These are phyloP conservation scores for Encarsia formosa DNA, from an alignment of 2,888 invertebrate genomes.

Conservation along the genomic window DNA sequence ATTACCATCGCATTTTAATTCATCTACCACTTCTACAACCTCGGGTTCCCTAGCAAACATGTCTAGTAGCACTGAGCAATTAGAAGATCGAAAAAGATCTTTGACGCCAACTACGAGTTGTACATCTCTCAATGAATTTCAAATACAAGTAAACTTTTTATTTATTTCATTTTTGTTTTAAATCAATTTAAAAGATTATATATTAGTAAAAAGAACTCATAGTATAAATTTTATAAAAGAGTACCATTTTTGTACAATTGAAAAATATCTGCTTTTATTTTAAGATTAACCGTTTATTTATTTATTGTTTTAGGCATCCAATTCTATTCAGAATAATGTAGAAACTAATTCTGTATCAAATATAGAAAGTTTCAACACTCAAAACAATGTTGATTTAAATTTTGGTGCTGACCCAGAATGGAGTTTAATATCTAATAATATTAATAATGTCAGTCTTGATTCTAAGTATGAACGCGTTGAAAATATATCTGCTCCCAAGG, in stretches of 20 bases:
- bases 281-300: neutral
- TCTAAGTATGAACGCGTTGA: slow-evolving; percentile 14
- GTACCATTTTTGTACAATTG: too few relatives aligned
- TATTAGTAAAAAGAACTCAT: too few relatives aligned
- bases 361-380: slow-evolving; percentile 28
- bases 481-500: slow-evolving; percentile 9
- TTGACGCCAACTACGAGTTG: slow-evolving; percentile 33
- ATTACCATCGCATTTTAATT: slow-evolving; percentile 31
- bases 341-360: slow-evolving; percentile 23
- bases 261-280: neutral
- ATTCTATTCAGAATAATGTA: slow-evolving; percentile 10
- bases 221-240: too few relatives aligned
- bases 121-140: slow-evolving; percentile 34
- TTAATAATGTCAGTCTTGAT: slow-evolving; percentile 39
- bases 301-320: slow-evolving; percentile 13
- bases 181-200: neutral
- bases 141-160: slow-evolving; percentile 16
- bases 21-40: slow-evolving; percentile 32
- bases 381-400: slow-evolving; percentile 34
- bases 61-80: slow-evolving; percentile 30
- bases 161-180: neutral
- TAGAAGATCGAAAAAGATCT: slow-evolving; percentile 37
- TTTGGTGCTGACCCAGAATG: slow-evolving; percentile 33
- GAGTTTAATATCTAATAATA: slow-evolving; percentile 34
- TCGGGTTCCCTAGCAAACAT: slow-evolving; percentile 35